Evolutionary conservation across 2,113 vertebrate species (phyloP).

Genomic region (Equus przewalskii): DNA sequence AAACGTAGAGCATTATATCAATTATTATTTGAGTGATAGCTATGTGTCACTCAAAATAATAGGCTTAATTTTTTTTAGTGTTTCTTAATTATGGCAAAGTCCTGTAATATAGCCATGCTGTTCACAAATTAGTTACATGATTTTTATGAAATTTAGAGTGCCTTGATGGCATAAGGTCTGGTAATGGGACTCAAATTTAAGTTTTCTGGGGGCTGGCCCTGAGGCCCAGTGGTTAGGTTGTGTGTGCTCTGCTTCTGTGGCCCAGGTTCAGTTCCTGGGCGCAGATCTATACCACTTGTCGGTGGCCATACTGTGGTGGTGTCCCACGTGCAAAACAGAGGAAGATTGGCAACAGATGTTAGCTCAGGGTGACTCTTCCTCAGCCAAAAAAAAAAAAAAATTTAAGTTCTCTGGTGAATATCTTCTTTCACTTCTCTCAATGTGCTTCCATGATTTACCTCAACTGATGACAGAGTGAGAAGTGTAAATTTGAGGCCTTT

Average conservation of each 20-base stretch:
- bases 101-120: neutral
- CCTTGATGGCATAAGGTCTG: neutral
- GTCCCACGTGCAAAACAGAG: no score
- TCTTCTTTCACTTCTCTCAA: neutral
- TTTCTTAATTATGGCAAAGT: neutral
- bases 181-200: neutral
- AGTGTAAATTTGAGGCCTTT: neutral
- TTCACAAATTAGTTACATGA: neutral
- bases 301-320: no score
- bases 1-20: neutral
- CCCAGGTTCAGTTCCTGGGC: no score
- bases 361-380: no score
- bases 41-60: neutral
- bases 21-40: neutral
- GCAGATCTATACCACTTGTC: no score
- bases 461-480: neutral
- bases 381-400: no score
- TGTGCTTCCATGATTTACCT: neutral
- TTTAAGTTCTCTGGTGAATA: neutral
- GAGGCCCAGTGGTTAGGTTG: no score
- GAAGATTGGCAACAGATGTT: no score
- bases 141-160: neutral
- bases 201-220: neutral
- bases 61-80: neutral
- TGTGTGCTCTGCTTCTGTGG: no score